Base-by-base conservation (phyloP, 2,888 invertebrate genomes). In the Thera obeliscata region DNA sequence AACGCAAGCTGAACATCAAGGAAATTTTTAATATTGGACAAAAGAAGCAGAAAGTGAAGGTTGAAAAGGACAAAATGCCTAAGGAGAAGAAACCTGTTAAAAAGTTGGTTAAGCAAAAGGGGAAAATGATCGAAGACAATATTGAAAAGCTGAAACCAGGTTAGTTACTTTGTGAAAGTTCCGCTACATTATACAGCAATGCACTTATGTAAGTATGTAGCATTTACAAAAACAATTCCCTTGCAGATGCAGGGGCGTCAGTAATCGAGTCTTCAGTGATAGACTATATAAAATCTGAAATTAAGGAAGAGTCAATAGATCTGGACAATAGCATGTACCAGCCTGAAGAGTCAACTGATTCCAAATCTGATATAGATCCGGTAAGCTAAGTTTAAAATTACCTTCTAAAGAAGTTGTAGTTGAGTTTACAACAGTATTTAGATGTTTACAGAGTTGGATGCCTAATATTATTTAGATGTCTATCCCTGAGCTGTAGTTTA, bases 1-100 rank as follows among this genome's bases (percentile, higher is more conserved):
- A 96, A 84, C 88, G 96, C 4, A 96, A 96, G 78, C 86, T 96
- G 49, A 96, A 95, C 72, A 95, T 96, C 0, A 95, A 95, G 77
- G 95, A 95, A 74, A 91, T 96, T 75, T 96, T 96, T 79, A 94
- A 94, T 75, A 94, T 94, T 61, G 94, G 94, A 38, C 94, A 94
- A 69, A 94, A 94, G 76, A 91, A 85, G 69, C 74, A 78, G 11
- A 86, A 84, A 69, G 82, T 82, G 46, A 81, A 78, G 8, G 63
- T 76, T 41, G 72, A 78, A 1, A 78, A 78, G 8, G 82, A 82
- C 35, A 79, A 76, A 36, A 35, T 64, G 5, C 68, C 60, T 48
- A 78, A 60, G 56, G 79, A 88, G 2, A 87, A 94, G 72, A 89
- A 88, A 22, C 22, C 49, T 1, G 68, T 59, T 11, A 63, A 63